Percentiles rank a stretch among this genome's conserved stretches.
Evolutionary conservation across 1,140 invertebrate genomes (phyloP).

Genomic region (Ips typographus): DNA sequence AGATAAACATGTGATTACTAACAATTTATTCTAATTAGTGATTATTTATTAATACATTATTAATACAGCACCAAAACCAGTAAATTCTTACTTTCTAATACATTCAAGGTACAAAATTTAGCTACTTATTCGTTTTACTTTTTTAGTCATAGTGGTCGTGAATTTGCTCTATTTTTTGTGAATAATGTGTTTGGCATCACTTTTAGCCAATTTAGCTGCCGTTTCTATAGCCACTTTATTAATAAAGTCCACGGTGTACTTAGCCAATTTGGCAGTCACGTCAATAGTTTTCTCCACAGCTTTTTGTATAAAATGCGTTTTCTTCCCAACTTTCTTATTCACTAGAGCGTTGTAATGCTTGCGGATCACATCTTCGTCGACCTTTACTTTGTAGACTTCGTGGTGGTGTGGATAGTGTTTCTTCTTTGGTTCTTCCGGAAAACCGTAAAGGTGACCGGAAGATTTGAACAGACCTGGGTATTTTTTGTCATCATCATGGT

Average conservation of each 20-base stretch:
- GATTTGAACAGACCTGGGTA: not conserved
- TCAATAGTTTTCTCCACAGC: conserved; percentile 20
- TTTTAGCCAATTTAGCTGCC: conserved; percentile 19
- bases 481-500: not conserved
- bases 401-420: not conserved
- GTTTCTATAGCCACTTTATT: conserved; percentile 20
- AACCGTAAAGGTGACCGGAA: not conserved
- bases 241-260: conserved; percentile 20
- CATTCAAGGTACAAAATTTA: conserved; percentile 2
- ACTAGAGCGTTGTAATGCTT: conserved; percentile 16
- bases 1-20: too few species aligned
- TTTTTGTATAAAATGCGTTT: conserved; percentile 16
- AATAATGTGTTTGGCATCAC: conserved; percentile 7
- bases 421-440: not conserved
- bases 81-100: not conserved
- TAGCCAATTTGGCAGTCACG: conserved; percentile 16
- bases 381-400: not conserved
- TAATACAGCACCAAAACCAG: not conserved
- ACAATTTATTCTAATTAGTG: too few species aligned
- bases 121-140: not conserved
- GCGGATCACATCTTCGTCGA: conserved; percentile 10
- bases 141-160: too few species aligned
- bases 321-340: conserved; percentile 8
- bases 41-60: not conserved
- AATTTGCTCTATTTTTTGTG: conserved; percentile 18